Base-by-base conservation (phyloP, 2,113 vertebrate genomes). In the Xiphias gladius region DNA sequence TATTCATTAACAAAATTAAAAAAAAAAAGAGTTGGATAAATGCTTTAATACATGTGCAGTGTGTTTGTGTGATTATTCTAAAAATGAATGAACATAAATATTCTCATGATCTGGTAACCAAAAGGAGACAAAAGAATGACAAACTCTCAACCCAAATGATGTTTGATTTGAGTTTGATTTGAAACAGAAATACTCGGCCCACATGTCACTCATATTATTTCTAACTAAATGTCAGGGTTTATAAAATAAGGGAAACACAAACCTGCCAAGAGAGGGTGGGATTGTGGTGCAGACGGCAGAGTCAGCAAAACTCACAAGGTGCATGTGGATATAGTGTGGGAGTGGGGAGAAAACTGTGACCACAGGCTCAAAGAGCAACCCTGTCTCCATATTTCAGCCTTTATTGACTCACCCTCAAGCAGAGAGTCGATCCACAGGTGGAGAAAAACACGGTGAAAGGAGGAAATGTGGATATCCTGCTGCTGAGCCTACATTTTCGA, bases 271-370 rank as follows among this genome's bases (percentile, higher is more conserved):
- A 76, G 22, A 75, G 61, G 67, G 28, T 35, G 63, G 76, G 39
- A 74, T 66, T 69, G 64, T 30, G 48, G 57, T 24, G 19, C 28
- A 59, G 26, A 57, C 35, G 84, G 81, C 82, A 1, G 58, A 83
- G 4, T 92, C 84, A 86, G 84, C 72, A 83, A 28, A 80, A 65
- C 22, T 39, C 58, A 66, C 37, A 83, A 79, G 77, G 81, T 81
- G 79, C 76, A 35, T 71, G 57, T 46, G 68, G 64, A 77, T 30
- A 62, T 0, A 58, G 17, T 43, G 77, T 41, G 65, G 73, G 62
- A 46, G 54, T 39, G 39, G 24, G 46, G 41, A 62, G 58, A 64
- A 76, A 73, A 79, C 24, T 26, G 63, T 65, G 50, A 78, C 80
- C 75, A 66, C 74, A 75, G 68, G 39, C 64, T 75, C 46, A 73